These are phyloP conservation scores for Tachystola acroxantha DNA, from an alignment of 2,888 invertebrate genomes.

Conservation along the genomic window DNA sequence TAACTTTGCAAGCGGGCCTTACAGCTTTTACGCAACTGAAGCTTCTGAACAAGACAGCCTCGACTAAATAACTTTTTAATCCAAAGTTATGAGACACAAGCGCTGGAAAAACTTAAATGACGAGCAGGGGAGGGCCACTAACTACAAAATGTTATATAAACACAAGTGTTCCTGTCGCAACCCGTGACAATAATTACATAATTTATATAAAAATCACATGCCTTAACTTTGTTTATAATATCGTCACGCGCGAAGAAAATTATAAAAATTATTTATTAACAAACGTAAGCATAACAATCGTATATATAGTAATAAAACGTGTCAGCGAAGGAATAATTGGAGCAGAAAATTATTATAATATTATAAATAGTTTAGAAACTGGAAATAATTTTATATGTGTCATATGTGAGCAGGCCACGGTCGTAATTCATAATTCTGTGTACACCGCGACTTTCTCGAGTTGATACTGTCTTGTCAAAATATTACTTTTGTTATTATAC, in stretches of 20 bases:
- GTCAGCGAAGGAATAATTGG: slow-evolving; percentile 72
- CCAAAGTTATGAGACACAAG: slow-evolving; percentile 25
- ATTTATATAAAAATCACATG: slow-evolving; percentile 17
- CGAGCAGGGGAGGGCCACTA: slow-evolving; percentile 28
- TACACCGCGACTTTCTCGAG: slow-evolving; percentile 18
- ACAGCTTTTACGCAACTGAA: too few species aligned
- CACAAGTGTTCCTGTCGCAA: slow-evolving; percentile 41
- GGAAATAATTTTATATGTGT: slow-evolving; percentile 66
- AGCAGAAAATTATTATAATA: slow-evolving; percentile 72
- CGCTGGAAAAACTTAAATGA: slow-evolving; percentile 25
- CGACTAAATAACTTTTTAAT: slow-evolving; percentile 11
- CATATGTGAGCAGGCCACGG: slow-evolving; percentile 55
- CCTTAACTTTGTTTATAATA: slow-evolving; percentile 52
- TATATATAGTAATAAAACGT: slow-evolving; percentile 71
- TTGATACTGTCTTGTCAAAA: slow-evolving; percentile 44
- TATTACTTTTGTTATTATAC: slow-evolving; percentile 9
- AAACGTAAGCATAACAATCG: slow-evolving; percentile 58
- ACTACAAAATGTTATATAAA: slow-evolving; percentile 41
- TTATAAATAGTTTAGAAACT: slow-evolving; percentile 72
- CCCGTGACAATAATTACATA: slow-evolving; percentile 43
- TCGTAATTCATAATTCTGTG: slow-evolving; percentile 65
- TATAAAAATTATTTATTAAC: slow-evolving; percentile 57
- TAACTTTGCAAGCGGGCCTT: too few species aligned
- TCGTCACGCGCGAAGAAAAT: slow-evolving; percentile 43
- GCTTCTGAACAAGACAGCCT: neutral